phyloP scores from a whole-genome alignment of 2,113 vertebrate species.

The Paracanthobrama guichenoti region DNA sequence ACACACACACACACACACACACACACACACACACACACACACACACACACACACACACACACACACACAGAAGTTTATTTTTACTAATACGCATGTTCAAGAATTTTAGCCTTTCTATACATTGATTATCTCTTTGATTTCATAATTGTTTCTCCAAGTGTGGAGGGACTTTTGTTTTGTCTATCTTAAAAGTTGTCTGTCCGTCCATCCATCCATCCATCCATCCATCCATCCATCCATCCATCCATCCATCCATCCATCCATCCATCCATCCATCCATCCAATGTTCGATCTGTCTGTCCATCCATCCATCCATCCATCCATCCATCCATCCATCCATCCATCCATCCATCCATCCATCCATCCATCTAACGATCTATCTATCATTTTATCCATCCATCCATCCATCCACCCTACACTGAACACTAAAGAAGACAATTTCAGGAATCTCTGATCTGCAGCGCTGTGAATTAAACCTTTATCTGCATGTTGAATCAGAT shows the following conservation, averaged over 20 bases:
- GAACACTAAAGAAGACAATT: no score
- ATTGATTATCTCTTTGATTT: background rate
- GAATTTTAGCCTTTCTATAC: background rate
- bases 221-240: no score
- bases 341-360: no score
- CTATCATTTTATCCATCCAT: accelerated
- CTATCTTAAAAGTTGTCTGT: no score
- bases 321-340: no score
- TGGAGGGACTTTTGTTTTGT: no score
- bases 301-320: no score
- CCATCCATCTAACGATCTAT: no score
- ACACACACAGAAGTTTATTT: background rate
- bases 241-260: no score
- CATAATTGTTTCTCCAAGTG: background rate
- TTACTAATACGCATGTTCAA: background rate
- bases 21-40: constrained; percentile 40
- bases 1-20: background rate
- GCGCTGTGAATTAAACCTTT: background rate
- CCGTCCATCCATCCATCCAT: no score
- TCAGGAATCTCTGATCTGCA: background rate
- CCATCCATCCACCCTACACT: no score
- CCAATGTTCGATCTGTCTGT: accelerated
- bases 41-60: background rate
- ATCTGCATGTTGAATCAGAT: background rate
- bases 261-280: no score